Conservation (phyloP, 2,888 invertebrate genomes). For the Erebia epiphron region DNA sequence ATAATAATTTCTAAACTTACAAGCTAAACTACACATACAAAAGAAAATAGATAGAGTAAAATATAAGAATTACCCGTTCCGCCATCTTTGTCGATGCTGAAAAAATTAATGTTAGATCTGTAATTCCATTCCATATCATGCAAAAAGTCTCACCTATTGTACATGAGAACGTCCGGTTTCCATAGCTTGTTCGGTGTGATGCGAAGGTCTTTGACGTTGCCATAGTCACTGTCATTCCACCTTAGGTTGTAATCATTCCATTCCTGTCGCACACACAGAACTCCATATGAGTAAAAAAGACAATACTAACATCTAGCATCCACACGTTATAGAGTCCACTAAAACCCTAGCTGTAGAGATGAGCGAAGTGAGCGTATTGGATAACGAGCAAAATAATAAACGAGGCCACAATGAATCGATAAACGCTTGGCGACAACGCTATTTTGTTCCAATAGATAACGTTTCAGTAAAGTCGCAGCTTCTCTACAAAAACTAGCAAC, state of each 20-base stretch:
- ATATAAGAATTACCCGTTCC: slow-evolving; percentile 28
- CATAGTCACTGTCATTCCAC: slow-evolving; percentile 98
- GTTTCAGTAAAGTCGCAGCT: no score
- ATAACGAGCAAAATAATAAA: no score
- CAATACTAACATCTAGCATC: background rate
- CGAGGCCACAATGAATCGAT: no score
- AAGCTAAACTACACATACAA: background rate
- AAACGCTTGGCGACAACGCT: no score
- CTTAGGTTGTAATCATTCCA: slow-evolving; percentile 99
- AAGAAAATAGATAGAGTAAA: background rate
- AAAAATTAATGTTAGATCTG: slow-evolving; percentile 29
- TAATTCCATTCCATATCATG: slow-evolving; percentile 34
- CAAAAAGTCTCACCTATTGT: slow-evolving; percentile 93
- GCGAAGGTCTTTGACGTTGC: slow-evolving; percentile 95
- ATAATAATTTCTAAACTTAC: background rate
- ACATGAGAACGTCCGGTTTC: slow-evolving; percentile 99
- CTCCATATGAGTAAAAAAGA: slow-evolving; percentile 50
- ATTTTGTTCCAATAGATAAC: no score
- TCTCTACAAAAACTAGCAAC: no score
- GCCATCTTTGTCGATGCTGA: slow-evolving; percentile 33
- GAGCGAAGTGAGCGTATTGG: background rate
- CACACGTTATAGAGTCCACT: background rate
- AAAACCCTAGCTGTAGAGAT: background rate
- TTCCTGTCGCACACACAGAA: slow-evolving; percentile 85
- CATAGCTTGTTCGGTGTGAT: slow-evolving; percentile 98